A percentile compares a stretch with the other conserved stretches of the same genome.
Evolutionary conservation across 2,113 vertebrate species (phyloP).

Genomic region (Mandrillus leucophaeus): DNA sequence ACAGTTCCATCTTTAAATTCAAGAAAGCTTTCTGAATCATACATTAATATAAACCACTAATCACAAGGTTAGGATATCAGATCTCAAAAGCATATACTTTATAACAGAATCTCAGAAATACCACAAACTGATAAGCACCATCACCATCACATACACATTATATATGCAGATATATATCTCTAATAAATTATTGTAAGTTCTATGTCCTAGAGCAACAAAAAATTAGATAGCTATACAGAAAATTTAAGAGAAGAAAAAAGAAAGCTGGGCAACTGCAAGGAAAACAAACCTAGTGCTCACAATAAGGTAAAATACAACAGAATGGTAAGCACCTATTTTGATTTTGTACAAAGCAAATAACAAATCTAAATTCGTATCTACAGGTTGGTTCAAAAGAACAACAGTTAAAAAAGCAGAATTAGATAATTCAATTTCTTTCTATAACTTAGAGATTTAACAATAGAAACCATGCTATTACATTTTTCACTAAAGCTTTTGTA

Average conservation of each 20-base stretch:
- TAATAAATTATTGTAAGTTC: background rate
- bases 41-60: slow-evolving; percentile 8
- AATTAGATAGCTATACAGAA: background rate
- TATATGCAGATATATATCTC: background rate
- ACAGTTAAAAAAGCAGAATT: background rate
- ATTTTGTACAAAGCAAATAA: slow-evolving; percentile 29
- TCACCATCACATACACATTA: background rate
- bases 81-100: slow-evolving; percentile 15
- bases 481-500: slow-evolving; percentile 4
- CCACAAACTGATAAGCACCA: background rate
- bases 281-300: background rate
- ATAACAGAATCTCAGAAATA: background rate
- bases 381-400: background rate
- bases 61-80: background rate
- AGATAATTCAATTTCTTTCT: background rate
- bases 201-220: slow-evolving; percentile 19
- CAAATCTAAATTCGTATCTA: background rate
- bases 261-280: background rate
- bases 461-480: background rate
- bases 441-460: background rate
- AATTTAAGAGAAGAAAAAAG: background rate
- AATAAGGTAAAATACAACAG: background rate
- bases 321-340: background rate
- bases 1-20: slow-evolving; percentile 24
- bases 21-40: background rate